Percentiles rank a stretch among this genome's conserved stretches.
These are phyloP conservation scores for Drosophila takahashii DNA, from an alignment of 1,140 invertebrate genomes.

Conservation along the genomic window DNA sequence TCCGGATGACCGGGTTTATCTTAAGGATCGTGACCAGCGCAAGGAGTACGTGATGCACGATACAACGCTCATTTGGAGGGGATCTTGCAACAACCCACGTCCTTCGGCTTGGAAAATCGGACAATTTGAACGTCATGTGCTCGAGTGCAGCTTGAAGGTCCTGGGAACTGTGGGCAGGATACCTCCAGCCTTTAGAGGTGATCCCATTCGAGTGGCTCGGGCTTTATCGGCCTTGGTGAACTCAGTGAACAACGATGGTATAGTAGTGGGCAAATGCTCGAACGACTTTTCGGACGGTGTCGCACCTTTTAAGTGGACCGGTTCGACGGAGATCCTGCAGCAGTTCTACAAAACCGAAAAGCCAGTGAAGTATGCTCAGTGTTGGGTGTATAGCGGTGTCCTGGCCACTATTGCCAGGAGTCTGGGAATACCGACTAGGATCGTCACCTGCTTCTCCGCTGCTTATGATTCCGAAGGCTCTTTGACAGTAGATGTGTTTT, in stretches of 20 bases:
- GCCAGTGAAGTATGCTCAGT: slow-evolving; percentile 97
- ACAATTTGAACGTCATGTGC: slow-evolving; percentile 93
- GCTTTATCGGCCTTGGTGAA: slow-evolving; percentile 94
- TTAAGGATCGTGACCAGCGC: slow-evolving; percentile 89
- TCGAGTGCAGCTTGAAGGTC: slow-evolving; percentile 93
- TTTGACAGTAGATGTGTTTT: slow-evolving; percentile 95
- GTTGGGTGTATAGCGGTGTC: slow-evolving; percentile 97
- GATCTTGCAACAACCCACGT: slow-evolving; percentile 92
- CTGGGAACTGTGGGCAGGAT: slow-evolving; percentile 90
- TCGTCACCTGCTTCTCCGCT: slow-evolving; percentile 94
- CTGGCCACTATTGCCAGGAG: slow-evolving; percentile 94
- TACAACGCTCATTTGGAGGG: slow-evolving; percentile 95
- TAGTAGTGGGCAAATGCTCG: slow-evolving; percentile 95
- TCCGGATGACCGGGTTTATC: slow-evolving; percentile 87
- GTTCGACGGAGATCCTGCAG: slow-evolving; percentile 93
- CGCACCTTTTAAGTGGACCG: slow-evolving; percentile 94
- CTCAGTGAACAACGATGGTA: slow-evolving; percentile 93
- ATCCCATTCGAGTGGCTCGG: slow-evolving; percentile 91
- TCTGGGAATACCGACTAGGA: slow-evolving; percentile 93
- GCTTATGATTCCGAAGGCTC: slow-evolving; percentile 96
- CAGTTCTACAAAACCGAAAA: slow-evolving; percentile 93
- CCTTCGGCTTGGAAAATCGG: slow-evolving; percentile 96
- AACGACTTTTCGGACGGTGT: slow-evolving; percentile 93
- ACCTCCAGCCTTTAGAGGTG: slow-evolving; percentile 86
- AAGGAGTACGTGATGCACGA: slow-evolving; percentile 95